These are phyloP conservation scores for Zoanthus gigantus DNA, from an alignment of 92 coral and sea anemone genomes.

Conservation along the genomic window DNA sequence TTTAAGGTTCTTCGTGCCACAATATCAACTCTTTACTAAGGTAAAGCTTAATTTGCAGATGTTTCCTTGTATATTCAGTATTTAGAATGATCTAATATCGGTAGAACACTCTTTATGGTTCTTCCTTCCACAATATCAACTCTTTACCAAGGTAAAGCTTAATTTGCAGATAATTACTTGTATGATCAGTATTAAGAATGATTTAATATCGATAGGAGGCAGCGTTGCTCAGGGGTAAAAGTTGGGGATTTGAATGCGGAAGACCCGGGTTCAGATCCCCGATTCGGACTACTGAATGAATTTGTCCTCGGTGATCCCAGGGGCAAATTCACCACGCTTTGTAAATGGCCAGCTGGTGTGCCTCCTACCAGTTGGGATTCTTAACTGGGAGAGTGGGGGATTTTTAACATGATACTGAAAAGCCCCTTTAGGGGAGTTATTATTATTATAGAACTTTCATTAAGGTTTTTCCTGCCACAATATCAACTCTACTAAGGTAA, in stretches of 20 bases:
- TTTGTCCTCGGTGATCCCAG: too few relatives aligned
- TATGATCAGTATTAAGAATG: background rate
- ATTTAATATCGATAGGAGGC: background rate
- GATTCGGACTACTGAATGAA: too few relatives aligned
- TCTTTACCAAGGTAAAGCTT: constrained; percentile 10
- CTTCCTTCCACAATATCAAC: constrained; percentile 10
- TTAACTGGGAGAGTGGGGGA: too few relatives aligned
- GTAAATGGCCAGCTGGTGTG: too few relatives aligned
- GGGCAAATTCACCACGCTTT: too few relatives aligned
- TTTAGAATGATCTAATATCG: background rate
- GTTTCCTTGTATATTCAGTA: background rate
- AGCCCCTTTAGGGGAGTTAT: too few relatives aligned
- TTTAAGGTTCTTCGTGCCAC: constrained; percentile 5
- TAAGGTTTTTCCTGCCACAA: constrained; percentile 18
- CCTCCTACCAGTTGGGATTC: too few relatives aligned
- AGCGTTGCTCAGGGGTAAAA: too few relatives aligned
- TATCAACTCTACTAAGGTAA: constrained; percentile 20
- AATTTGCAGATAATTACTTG: background rate
- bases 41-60: background rate
- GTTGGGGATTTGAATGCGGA: too few relatives aligned
- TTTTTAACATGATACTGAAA: too few relatives aligned
- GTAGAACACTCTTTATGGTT: background rate
- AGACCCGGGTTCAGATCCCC: too few relatives aligned
- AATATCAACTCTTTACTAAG: constrained; percentile 18
- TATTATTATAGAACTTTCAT: background rate